A percentile compares a stretch with the other conserved stretches of the same genome.
Evolutionary conservation across 1,140 invertebrate genomes (phyloP).

Genomic region (Drosophila truncata): DNA sequence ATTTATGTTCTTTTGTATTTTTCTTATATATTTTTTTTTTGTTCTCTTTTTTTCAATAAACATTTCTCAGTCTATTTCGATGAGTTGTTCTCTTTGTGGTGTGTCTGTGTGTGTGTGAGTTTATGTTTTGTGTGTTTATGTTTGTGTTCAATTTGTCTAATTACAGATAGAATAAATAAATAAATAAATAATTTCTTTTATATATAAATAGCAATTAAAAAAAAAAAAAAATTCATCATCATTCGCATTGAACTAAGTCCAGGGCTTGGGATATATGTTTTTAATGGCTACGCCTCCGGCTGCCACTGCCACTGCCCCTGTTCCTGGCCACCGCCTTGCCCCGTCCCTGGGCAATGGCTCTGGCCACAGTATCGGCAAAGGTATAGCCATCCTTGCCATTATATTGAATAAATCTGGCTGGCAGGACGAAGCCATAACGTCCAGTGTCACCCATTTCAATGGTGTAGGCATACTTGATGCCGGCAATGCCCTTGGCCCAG

Average conservation of each 20-base stretch:
- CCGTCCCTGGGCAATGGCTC: conserved; percentile 74
- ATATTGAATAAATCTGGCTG: conserved; percentile 91
- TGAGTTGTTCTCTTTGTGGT: conserved; percentile 27
- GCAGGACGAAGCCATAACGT: conserved; percentile 95
- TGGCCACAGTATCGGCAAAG: conserved; percentile 92
- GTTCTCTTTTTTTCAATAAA: conserved; percentile 56
- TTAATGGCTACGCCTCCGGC: conserved; percentile 58
- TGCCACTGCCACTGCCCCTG: conserved; percentile 38
- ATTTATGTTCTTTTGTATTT: conserved; percentile 1
- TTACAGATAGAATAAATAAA: conserved; percentile 81
- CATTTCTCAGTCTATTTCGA: conserved; percentile 76
- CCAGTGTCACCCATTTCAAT: conserved; percentile 95
- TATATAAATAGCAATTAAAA: conserved; percentile 67
- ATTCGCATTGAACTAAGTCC: conserved; percentile 55
- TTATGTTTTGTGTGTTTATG: neutral
- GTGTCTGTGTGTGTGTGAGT: conserved; percentile 11
- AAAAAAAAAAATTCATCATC: conserved; percentile 42
- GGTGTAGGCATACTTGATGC: conserved; percentile 95
- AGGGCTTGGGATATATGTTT: neutral
- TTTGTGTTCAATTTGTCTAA: conserved; percentile 75
- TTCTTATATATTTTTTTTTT: conserved; percentile 2
- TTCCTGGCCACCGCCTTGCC: conserved; percentile 55
- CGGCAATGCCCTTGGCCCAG: conserved; percentile 94
- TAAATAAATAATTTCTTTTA: conserved; percentile 65
- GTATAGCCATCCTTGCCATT: conserved; percentile 94